Base-by-base conservation (phyloP, 2,797 vertebrate genomes). In the Lepidocolaptes lacrymiger region DNA sequence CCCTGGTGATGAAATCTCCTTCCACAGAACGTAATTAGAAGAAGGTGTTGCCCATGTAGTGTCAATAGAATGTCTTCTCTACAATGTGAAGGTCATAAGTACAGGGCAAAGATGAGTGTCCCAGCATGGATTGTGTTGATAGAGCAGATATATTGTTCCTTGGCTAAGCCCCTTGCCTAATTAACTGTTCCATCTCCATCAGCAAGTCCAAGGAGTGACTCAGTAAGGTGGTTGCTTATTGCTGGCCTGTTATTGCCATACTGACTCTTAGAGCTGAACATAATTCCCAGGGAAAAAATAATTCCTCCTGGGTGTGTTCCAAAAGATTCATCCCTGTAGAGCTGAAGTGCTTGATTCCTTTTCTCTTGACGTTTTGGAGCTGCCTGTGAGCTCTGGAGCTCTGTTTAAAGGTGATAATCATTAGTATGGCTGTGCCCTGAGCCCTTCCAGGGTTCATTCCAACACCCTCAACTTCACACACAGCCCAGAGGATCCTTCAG, bases 21-120 rank as follows among this genome's bases (percentile, higher is more conserved):
- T 8, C 34, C 58, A 43, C 55, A 52, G 92, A 95, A 82, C 52
- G 10, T 85, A 95, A 95, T 95, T 95, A 94, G 79, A 75, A 88
- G 83, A 85, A 94, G 94, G 94, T 95, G 94, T 94, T 92, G 76
- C 76, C 94, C 59, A 41, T 92, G 91, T 85, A 87, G 89, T 73
- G 87, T 87, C 94, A 92, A 24, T 85, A 92, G 89, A 90, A 93
- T 93, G 80, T 55, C 76, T 95, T 88, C 76, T 85, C 23, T 82
- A 85, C 41, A 75, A 19, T 49, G 39, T 55, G 67, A 88, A 88
- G 86, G 86, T 95, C 76, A 51, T 62, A 71, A 52, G 62, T 67
- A 91, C 67, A 87, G 73, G n/a, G 75, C 79, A 37, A 82, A 92
- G 79, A 88, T 78, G 37, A 93, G 68, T 17, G 72, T 88, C 91